Evolutionary conservation across 2,797 vertebrate genomes (phyloP).

Genomic region (Hozukius guyotensis): DNA sequence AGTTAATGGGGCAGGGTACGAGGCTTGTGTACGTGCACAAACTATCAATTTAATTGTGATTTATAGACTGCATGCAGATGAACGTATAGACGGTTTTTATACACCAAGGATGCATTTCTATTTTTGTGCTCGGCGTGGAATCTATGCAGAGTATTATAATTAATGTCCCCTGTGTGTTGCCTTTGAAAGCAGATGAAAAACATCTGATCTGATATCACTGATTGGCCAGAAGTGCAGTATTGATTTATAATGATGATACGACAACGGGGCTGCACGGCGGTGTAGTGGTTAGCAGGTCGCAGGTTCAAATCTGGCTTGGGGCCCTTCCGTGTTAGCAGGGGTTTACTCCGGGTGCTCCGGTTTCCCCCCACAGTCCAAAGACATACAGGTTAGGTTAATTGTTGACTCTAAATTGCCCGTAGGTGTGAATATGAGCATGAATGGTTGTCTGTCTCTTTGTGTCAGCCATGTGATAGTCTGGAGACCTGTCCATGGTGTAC

Average conservation of each 20-base stretch:
- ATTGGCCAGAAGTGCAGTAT: conserved; percentile 21
- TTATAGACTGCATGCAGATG: not conserved
- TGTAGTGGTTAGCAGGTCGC: too few species aligned
- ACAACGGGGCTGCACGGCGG: too few species aligned
- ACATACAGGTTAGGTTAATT: too few species aligned
- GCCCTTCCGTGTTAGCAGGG: too few species aligned
- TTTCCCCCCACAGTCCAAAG: too few species aligned
- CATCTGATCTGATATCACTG: conserved; percentile 13
- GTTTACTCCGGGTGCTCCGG: too few species aligned
- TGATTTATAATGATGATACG: too few species aligned
- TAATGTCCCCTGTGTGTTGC: not conserved
- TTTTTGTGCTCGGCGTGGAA: not conserved
- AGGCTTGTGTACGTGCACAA: conserved; percentile 21
- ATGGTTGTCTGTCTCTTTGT: too few species aligned
- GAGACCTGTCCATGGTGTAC: not conserved
- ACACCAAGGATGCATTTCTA: not conserved
- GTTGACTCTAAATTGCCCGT: too few species aligned
- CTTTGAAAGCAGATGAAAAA: conserved; percentile 11
- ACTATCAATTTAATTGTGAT: conserved; percentile 17
- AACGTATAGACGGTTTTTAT: not conserved
- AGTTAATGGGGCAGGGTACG: conserved; percentile 37
- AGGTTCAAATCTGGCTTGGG: too few species aligned
- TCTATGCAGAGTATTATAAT: not conserved
- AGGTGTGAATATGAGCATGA: too few species aligned
- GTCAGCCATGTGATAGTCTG: too few species aligned